phyloP scores from a whole-genome alignment of 2,797 vertebrate species.

The Thamnophis elegans region DNA sequence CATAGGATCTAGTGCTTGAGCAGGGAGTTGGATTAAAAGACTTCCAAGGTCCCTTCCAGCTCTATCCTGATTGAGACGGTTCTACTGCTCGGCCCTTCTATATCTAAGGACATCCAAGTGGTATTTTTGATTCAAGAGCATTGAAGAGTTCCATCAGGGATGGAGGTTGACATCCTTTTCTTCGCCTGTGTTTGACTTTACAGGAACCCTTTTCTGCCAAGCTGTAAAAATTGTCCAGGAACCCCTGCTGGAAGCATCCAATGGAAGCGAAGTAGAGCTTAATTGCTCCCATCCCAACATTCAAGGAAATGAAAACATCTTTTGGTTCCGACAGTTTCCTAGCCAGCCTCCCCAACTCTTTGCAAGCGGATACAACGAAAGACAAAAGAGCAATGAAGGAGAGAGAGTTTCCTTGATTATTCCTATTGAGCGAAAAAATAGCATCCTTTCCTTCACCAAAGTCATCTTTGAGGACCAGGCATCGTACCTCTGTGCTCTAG shows the following conservation, averaged over 20 bases:
- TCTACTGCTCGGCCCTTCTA: neutral
- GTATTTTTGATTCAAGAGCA: neutral
- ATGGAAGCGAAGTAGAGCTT: neutral
- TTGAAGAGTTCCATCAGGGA: neutral
- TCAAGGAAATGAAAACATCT: fast-evolving
- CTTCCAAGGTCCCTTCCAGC: too few species aligned
- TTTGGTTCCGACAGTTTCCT: constrained; percentile 38
- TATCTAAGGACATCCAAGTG: neutral
- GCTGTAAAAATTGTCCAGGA: neutral
- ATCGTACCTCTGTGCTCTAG: neutral
- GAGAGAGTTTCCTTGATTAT: neutral
- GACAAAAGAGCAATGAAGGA: fast-evolving
- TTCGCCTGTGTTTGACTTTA: neutral
- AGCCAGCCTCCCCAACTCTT: neutral
- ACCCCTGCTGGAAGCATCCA: neutral
- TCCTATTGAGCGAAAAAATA: neutral
- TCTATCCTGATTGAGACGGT: neutral
- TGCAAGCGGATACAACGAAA: neutral
- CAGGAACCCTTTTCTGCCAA: neutral
- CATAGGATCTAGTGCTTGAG: too few species aligned
- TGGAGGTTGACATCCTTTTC: neutral
- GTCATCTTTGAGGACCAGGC: neutral
- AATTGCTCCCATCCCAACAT: neutral
- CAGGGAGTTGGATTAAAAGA: too few species aligned
- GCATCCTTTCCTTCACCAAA: neutral